These are phyloP conservation scores for Lepus oiostolus DNA, from an alignment of 2,797 vertebrate genomes.

Conservation along the genomic window DNA sequence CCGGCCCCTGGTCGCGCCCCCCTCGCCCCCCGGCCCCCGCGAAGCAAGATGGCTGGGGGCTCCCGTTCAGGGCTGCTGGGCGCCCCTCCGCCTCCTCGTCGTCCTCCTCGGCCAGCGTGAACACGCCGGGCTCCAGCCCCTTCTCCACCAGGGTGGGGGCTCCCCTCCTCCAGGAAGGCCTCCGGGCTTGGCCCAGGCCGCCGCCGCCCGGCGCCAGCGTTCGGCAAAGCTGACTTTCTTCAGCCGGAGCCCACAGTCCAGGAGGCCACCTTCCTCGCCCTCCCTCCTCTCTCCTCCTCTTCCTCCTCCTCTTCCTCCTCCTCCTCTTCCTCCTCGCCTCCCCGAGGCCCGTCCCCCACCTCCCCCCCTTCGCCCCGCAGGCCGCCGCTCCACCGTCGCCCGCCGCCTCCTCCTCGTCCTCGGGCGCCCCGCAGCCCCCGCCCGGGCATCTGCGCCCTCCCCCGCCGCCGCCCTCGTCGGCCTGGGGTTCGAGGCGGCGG, in stretches of 20 bases:
- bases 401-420: slow-evolving; percentile 91
- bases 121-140: slow-evolving; percentile 95
- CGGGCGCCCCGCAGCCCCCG: slow-evolving; percentile 95
- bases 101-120: slow-evolving; percentile 94
- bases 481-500: slow-evolving; percentile 85
- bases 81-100: slow-evolving; percentile 90
- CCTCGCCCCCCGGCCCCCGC: slow-evolving; percentile 84
- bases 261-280: slow-evolving; percentile 92
- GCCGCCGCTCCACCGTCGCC: slow-evolving; percentile 74
- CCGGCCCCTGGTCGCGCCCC: slow-evolving; percentile 83
- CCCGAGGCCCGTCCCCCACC: not conserved
- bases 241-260: slow-evolving; percentile 96
- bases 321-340: slow-evolving; percentile 82
- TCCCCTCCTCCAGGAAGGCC: slow-evolving; percentile 95
- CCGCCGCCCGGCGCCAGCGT: slow-evolving; percentile 90
- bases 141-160: slow-evolving; percentile 98
- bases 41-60: slow-evolving; percentile 68
- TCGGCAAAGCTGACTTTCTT: slow-evolving; percentile 98
- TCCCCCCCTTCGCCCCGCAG: slow-evolving; percentile 94
- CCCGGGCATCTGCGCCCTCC: slow-evolving; percentile 95
- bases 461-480: slow-evolving; percentile 85
- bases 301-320: slow-evolving; percentile 94
- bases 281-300: slow-evolving; percentile 90
- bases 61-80: slow-evolving; percentile 82
- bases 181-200: slow-evolving; percentile 88